Conservation (phyloP, 2,888 invertebrate genomes). For the Mesochorus sp. region DNA sequence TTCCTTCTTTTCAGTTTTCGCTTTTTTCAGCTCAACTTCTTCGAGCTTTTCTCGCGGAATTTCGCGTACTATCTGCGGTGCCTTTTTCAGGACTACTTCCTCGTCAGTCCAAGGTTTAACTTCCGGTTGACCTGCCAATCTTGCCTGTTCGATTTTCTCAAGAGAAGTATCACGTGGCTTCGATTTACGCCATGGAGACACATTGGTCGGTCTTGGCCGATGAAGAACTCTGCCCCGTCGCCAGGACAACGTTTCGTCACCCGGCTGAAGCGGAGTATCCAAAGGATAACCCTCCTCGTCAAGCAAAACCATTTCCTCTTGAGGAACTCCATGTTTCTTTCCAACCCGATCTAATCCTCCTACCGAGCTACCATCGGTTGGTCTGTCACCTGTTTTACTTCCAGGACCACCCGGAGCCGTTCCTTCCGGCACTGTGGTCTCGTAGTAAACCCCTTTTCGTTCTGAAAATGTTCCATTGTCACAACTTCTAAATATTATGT, state of each 20-base stretch:
- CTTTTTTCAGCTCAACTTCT: constrained; percentile 81
- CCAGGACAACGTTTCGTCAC: constrained; percentile 85
- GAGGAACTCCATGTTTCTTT: constrained; percentile 65
- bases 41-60: constrained; percentile 73
- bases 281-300: constrained; percentile 82
- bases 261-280: constrained; percentile 78
- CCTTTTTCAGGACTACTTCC: constrained; percentile 78
- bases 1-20: constrained; percentile 83
- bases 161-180: constrained; percentile 73
- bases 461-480: constrained; percentile 80
- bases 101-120: constrained; percentile 80
- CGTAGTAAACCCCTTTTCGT: constrained; percentile 83
- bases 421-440: constrained; percentile 81
- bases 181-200: constrained; percentile 75
- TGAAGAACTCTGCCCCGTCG: constrained; percentile 77
- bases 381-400: constrained; percentile 70
- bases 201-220: constrained; percentile 67
- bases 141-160: constrained; percentile 70
- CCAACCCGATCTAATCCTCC: constrained; percentile 67
- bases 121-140: constrained; percentile 52
- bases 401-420: constrained; percentile 78
- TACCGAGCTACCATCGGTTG: constrained; percentile 67
- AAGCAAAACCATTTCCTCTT: constrained; percentile 64
- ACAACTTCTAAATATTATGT: constrained; percentile 3
- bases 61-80: constrained; percentile 71